Percentiles rank a stretch among this genome's conserved stretches.
Conservation (phyloP, 2,113 vertebrate genomes). For the Axis porcinus region DNA sequence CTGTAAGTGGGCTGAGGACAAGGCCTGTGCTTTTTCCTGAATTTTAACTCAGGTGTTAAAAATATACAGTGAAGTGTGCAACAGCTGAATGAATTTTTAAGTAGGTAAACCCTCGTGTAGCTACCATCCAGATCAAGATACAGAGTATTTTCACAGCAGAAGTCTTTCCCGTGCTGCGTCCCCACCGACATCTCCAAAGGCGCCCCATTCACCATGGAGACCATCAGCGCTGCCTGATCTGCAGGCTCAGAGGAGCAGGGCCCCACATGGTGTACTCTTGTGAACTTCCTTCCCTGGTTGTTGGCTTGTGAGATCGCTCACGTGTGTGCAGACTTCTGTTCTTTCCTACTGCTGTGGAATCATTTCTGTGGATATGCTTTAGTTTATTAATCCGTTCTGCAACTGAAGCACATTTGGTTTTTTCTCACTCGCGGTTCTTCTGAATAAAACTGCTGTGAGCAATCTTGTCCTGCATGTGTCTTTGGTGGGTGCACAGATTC, state of each 20-base stretch:
- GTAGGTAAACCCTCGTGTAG: too few relatives aligned
- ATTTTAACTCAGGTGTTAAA: not conserved
- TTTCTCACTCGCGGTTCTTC: not conserved
- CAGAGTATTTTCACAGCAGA: accelerated
- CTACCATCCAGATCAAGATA: not conserved
- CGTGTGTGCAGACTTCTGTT: accelerated
- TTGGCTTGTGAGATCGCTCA: accelerated
- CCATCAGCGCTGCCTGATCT: not conserved
- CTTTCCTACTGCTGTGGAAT: not conserved
- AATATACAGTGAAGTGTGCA: not conserved
- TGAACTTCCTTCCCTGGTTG: accelerated
- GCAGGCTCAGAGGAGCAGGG: not conserved
- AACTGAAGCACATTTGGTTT: not conserved
- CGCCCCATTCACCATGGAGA: accelerated
- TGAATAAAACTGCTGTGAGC: not conserved
- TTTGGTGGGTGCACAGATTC: accelerated
- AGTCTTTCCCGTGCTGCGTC: not conserved
- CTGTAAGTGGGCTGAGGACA: not conserved
- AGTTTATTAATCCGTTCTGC: accelerated
- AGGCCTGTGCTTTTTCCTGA: not conserved
- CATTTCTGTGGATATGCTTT: accelerated
- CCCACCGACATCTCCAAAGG: not conserved
- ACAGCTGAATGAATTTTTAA: not conserved
- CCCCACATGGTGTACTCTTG: not conserved
- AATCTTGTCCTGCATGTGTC: accelerated